Evolutionary conservation across 2,797 vertebrate species (phyloP).

Genomic region (Gadopsis marmoratus): DNA sequence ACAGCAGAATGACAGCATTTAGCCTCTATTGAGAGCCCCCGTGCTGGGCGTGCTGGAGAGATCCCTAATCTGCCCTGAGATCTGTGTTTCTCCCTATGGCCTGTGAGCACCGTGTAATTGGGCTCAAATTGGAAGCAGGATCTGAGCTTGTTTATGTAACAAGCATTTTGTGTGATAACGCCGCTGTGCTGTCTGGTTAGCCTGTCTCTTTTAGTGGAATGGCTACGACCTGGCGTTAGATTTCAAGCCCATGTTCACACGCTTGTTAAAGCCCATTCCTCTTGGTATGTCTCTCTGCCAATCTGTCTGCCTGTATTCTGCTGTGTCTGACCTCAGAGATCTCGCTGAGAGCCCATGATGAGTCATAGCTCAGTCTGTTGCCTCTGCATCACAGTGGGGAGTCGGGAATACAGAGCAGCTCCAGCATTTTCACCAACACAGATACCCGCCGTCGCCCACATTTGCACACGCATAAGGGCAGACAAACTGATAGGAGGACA

Average conservation of each 20-base stretch:
- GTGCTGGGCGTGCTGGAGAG: slow-evolving; percentile 48
- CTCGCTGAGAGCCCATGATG: slow-evolving; percentile 70
- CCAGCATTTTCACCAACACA: slow-evolving; percentile 13
- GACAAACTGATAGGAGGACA: background rate
- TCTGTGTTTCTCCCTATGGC: slow-evolving; percentile 70
- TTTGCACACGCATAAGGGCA: background rate
- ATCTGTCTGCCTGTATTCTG: slow-evolving; percentile 53
- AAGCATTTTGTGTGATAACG: slow-evolving; percentile 58
- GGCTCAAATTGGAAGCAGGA: slow-evolving; percentile 70
- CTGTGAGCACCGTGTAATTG: slow-evolving; percentile 74
- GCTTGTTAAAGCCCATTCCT: slow-evolving; percentile 42
- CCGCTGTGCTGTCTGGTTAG: slow-evolving; percentile 30
- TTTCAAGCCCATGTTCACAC: slow-evolving; percentile 25
- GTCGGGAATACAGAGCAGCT: slow-evolving; percentile 69
- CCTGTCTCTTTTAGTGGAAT: slow-evolving; percentile 13
- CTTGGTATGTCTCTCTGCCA: slow-evolving; percentile 28
- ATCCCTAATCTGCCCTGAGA: slow-evolving; percentile 72
- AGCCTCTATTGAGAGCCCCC: slow-evolving; percentile 55
- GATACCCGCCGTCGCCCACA: slow-evolving; percentile 13
- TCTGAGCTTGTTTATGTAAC: slow-evolving; percentile 74
- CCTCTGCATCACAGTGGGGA: slow-evolving; percentile 69
- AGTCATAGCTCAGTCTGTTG: slow-evolving; percentile 78
- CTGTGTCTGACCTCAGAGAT: slow-evolving; percentile 74
- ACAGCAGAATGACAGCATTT: slow-evolving; percentile 48
- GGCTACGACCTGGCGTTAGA: slow-evolving; percentile 20